Percentiles rank a stretch among this genome's conserved stretches.
Evolutionary conservation across 2,797 vertebrate genomes (phyloP).

Genomic region (Xerus rutilus): DNA sequence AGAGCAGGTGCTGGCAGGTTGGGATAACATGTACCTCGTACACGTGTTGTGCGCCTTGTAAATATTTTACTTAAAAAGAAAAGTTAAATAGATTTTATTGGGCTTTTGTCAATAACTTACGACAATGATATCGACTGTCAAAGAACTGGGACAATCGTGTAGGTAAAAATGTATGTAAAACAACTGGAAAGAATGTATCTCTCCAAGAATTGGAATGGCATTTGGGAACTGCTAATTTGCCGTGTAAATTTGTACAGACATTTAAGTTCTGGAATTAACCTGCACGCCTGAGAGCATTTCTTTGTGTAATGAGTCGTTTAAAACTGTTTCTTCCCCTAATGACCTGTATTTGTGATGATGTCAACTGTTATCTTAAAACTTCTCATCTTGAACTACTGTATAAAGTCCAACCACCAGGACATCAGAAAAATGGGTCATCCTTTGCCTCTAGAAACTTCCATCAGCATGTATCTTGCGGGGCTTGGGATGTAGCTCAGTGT

Average conservation of each 20-base stretch:
- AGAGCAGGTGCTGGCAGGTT: fast-evolving
- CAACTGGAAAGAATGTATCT: not conserved
- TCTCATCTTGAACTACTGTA: not conserved
- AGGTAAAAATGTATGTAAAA: not conserved
- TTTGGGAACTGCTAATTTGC: not conserved
- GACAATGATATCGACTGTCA: not conserved
- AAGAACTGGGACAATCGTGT: not conserved
- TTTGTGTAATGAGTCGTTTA: not conserved
- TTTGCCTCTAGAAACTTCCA: conserved; percentile 1
- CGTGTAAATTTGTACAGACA: not conserved
- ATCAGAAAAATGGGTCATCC: not conserved
- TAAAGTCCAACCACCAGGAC: not conserved
- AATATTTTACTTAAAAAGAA: not conserved
- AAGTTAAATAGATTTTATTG: not conserved
- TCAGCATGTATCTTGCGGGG: not conserved
- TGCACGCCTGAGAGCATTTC: not conserved
- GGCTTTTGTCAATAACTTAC: not conserved
- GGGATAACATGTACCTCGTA: fast-evolving
- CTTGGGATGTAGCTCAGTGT: too few relatives aligned
- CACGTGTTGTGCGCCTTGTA: not conserved
- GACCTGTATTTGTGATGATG: not conserved
- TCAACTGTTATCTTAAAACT: not conserved
- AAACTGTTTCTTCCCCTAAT: not conserved
- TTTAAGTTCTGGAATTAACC: conserved; percentile 4
- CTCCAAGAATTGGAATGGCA: not conserved